phyloP scores from a whole-genome alignment of 2,888 invertebrate genomes.

The Stenurella melanura region DNA sequence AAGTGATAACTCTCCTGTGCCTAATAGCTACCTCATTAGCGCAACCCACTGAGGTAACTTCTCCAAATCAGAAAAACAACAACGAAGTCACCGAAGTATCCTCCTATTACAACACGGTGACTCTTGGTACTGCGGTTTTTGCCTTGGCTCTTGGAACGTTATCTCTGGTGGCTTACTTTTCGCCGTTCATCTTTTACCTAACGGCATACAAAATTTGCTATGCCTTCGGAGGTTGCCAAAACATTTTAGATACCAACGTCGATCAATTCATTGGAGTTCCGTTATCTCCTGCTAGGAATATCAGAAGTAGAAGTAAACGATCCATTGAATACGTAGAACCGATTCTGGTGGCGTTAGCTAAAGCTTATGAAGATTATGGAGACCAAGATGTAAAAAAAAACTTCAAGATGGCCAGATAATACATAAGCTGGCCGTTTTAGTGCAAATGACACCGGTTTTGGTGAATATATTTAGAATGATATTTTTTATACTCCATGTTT shows the following conservation, averaged over 20 bases:
- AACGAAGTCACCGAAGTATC: constrained; percentile 25
- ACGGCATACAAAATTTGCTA: constrained; percentile 68
- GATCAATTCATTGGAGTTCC: constrained; percentile 60
- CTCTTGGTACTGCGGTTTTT: constrained; percentile 60
- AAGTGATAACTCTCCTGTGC: neutral
- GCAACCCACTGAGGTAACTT: neutral
- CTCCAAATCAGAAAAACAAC: neutral
- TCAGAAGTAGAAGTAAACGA: constrained; percentile 58
- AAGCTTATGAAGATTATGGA: constrained; percentile 68
- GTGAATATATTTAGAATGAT: constrained; percentile 63
- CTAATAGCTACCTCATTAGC: neutral
- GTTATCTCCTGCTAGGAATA: constrained; percentile 39
- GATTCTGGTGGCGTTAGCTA: constrained; percentile 65
- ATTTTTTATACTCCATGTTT: constrained; percentile 61
- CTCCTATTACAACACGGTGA: constrained; percentile 47
- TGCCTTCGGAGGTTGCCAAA: constrained; percentile 66
- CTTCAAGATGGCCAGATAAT: constrained; percentile 63
- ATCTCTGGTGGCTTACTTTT: constrained; percentile 57
- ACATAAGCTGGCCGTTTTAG: constrained; percentile 64
- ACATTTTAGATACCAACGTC: constrained; percentile 64
- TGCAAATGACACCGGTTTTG: constrained; percentile 66
- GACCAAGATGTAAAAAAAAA: constrained; percentile 67
- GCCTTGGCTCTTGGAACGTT: constrained; percentile 63
- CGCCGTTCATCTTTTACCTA: constrained; percentile 60
- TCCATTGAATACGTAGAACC: constrained; percentile 68